Base-by-base conservation (phyloP, 2,113 vertebrate genomes). In the Chaetodon auriga region DNA sequence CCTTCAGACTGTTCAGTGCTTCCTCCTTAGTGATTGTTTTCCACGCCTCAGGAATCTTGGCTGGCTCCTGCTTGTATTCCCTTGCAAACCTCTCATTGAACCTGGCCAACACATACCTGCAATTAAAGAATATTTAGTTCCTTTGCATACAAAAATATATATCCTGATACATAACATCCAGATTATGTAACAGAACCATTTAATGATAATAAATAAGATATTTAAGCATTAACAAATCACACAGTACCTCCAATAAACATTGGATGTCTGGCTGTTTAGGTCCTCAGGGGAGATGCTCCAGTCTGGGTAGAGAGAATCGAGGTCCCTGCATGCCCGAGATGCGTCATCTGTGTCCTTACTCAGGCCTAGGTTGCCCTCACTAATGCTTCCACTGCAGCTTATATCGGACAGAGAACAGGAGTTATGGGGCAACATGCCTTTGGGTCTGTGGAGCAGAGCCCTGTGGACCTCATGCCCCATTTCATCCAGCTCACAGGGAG, bases 221-320 rank as follows among this genome's bases (percentile, higher is more conserved):
- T 45, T 58, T 12, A 43, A 66, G 14, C 12, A 2, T 18, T 12
- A 57, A 78, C 13, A 49, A 63, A 68, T 3, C 1, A 53, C 35
- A 83, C 12, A 46, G 19, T 93, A 95, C 90, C 93, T 94, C 94
- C 94, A 95, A 81, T 94, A 96, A 76, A 43, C 54, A 66, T 23
- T 81, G 23, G 81, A 51, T 4, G 66, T 81, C 8, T 90, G 80
- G 72, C 49, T 88, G 35, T 58, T 60, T 69, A 75, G 54, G 6
- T 87, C 73, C 57, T 90, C 89, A 18, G 74, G 55, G 11, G 86
- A 84, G 49, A 91, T 88, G 60, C 58, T 81, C 95, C 94, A 95
- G 78, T 93, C 85, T 12, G 90, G 90, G 43, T 92, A 83, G 23
- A 92, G 77, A 3, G 79, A 77, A 14, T 80, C 68, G 69, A 94